Percentiles rank a stretch among this genome's conserved stretches.
Conservation (phyloP, 2,888 invertebrate genomes). For the Mesorhabditis sp. region DNA sequence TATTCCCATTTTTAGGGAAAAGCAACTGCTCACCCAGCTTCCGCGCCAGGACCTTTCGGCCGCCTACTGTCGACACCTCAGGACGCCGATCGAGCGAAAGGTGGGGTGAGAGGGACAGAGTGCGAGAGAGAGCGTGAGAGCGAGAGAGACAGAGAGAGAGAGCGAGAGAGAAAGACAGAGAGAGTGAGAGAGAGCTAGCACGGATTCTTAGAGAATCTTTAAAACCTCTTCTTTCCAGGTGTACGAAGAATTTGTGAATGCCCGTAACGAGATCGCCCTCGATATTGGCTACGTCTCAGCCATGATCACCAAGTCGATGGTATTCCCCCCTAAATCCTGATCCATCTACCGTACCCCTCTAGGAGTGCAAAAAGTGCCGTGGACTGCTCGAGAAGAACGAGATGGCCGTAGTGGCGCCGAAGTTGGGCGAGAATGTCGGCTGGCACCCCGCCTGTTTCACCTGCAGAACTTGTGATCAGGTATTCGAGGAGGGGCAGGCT, state of each 20-base stretch:
- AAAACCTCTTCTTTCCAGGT: conserved; percentile 55
- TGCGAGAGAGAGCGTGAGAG: too few relatives aligned
- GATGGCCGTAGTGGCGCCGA: conserved; percentile 79
- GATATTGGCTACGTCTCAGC: conserved; percentile 75
- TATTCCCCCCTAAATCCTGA: conserved; percentile 34
- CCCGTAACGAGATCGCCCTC: conserved; percentile 88
- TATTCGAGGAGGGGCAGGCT: conserved; percentile 4
- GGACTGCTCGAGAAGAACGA: conserved; percentile 76
- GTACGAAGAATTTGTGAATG: conserved; percentile 88
- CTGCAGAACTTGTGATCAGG: conserved; percentile 53
- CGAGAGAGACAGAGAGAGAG: too few relatives aligned
- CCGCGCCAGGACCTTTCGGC: conserved; percentile 85
- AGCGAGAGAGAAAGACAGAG: too few relatives aligned
- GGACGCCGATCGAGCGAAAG: conserved; percentile 62
- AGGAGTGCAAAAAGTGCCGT: conserved; percentile 80
- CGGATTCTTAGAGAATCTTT: conserved; percentile 5
- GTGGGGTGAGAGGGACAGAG: conserved; percentile 11
- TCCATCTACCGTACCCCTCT: conserved; percentile 39
- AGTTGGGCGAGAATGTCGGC: conserved; percentile 64
- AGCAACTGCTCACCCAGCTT: conserved; percentile 80
- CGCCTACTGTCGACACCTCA: conserved; percentile 81
- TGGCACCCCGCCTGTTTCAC: conserved; percentile 70
- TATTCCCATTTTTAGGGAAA: conserved; percentile 61
- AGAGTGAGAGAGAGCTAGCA: neutral
- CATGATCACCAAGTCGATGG: conserved; percentile 58